phyloP scores from a whole-genome alignment of 2,888 invertebrate species.

The Papilio gigon region DNA sequence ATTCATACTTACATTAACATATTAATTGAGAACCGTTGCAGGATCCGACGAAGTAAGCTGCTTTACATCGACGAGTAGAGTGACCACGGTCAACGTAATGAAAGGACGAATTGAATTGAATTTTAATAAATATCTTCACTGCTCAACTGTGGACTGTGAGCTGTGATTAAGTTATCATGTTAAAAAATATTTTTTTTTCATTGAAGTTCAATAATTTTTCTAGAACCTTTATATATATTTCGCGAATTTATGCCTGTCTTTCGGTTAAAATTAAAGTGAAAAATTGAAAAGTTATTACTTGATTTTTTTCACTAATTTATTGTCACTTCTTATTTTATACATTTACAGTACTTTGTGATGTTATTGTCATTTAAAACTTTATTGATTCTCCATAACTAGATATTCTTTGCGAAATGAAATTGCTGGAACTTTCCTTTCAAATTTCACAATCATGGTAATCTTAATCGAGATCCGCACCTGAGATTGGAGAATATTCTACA shows the following conservation, averaged over 20 bases:
- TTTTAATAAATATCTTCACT: background rate
- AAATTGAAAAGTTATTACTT: background rate
- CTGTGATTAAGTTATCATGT: too few relatives aligned
- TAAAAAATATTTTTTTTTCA: too few relatives aligned
- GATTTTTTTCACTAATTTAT: too few relatives aligned
- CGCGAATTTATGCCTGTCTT: background rate
- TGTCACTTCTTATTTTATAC: background rate
- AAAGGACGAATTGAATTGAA: background rate
- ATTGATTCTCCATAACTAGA: background rate
- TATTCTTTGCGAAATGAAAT: background rate
- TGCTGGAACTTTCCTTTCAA: background rate
- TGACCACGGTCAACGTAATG: background rate
- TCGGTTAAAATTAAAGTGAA: background rate
- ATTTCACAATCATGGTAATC: constrained; percentile 25
- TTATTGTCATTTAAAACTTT: background rate
- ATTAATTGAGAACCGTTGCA: constrained; percentile 73
- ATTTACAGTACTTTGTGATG: background rate
- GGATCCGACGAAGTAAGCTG: constrained; percentile 60
- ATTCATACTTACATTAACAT: constrained; percentile 72
- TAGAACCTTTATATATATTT: background rate
- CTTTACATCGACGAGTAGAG: constrained; percentile 51
- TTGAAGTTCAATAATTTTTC: background rate
- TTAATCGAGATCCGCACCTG: constrained; percentile 37
- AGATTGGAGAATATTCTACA: constrained; percentile 37
- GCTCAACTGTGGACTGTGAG: background rate